Conservation (phyloP, 92 coral and sea anemone genomes). For the Siderastrea siderea region DNA sequence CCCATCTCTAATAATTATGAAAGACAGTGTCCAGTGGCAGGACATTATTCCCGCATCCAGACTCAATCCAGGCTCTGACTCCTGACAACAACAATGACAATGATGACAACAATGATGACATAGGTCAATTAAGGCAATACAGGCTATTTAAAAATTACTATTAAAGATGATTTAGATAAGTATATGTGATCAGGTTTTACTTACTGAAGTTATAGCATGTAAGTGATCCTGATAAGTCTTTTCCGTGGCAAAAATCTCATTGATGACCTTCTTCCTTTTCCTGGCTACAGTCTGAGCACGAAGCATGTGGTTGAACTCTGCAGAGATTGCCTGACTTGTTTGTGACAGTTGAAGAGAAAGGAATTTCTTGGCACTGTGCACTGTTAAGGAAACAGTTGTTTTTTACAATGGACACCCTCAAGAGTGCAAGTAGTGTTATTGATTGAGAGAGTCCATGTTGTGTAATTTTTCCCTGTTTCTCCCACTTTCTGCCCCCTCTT, state of each 20-base stretch:
- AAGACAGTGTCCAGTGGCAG: no score
- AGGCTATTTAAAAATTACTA: no score
- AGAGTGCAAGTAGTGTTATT: background rate
- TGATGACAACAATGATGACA: no score
- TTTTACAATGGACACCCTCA: background rate
- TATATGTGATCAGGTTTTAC: slow-evolving; percentile 21
- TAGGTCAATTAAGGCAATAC: no score
- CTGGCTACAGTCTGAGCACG: slow-evolving; percentile 78
- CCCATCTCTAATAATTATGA: no score
- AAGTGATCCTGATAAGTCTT: slow-evolving; percentile 94
- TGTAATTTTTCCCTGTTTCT: no score
- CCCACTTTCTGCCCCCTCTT: no score
- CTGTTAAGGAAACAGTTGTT: slow-evolving; percentile 41
- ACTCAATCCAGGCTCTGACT: no score
- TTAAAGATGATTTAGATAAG: no score
- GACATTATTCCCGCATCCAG: no score
- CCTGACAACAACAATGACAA: no score
- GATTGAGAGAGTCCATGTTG: no score
- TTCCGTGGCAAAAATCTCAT: slow-evolving; percentile 94
- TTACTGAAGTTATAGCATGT: slow-evolving; percentile 82
- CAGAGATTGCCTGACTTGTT: slow-evolving; percentile 92
- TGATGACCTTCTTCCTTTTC: slow-evolving; percentile 89
- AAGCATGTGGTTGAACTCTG: slow-evolving; percentile 87
- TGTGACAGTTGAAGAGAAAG: slow-evolving; percentile 96
- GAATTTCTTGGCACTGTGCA: slow-evolving; percentile 92